Conservation (phyloP, 2,113 vertebrate species). For the Sitta europaea region DNA sequence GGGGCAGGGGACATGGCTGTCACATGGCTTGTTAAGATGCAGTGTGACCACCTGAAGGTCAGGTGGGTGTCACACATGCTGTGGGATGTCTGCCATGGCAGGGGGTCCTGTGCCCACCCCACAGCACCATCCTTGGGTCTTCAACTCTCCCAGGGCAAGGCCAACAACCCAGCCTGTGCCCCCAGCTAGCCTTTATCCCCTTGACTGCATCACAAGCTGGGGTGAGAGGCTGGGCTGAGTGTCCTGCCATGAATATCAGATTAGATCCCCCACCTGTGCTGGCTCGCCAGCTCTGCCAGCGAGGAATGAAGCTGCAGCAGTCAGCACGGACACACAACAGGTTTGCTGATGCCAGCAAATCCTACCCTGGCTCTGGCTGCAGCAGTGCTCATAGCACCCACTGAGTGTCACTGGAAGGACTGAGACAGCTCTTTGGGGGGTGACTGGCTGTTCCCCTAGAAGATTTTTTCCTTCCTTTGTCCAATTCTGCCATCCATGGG, state of each 20-base stretch:
- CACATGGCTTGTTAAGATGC: accelerated
- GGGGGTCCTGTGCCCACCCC: not conserved
- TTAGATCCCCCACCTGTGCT: not conserved
- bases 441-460: not conserved
- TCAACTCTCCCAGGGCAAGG: not conserved
- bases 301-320: not conserved
- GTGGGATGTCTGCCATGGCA: not conserved
- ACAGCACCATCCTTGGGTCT: accelerated
- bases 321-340: slow-evolving; percentile 2
- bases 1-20: accelerated
- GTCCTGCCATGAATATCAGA: not conserved
- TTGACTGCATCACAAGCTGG: not conserved
- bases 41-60: not conserved
- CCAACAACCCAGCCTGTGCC: not conserved
- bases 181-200: not conserved
- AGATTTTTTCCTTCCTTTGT: not conserved
- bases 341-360: slow-evolving; percentile 30
- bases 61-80: not conserved
- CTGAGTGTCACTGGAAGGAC: not conserved
- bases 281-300: not conserved
- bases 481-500: not conserved
- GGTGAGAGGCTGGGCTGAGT: not conserved
- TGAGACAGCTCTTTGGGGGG: not conserved
- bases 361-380: not conserved
- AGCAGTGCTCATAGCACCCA: not conserved